phyloP scores from a whole-genome alignment of 2,888 invertebrate genomes.

The Malthinus seriepunctatus region DNA sequence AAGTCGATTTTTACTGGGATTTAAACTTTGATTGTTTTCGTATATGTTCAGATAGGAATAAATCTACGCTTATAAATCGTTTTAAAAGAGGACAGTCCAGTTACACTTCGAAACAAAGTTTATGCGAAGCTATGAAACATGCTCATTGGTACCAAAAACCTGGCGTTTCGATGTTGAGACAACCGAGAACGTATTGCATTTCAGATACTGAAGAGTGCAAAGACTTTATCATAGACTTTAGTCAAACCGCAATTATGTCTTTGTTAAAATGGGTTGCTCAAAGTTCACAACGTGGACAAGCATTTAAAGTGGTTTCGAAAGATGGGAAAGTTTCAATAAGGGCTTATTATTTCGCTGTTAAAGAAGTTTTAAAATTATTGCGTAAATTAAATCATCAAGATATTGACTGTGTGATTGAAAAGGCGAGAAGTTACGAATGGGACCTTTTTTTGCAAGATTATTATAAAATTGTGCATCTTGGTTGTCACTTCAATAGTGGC shows the following conservation, averaged over 20 bases:
- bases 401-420: conserved; percentile 58
- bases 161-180: conserved; percentile 64
- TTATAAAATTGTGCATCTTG: conserved; percentile 64
- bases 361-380: conserved; percentile 70
- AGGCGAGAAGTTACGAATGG: conserved; percentile 64
- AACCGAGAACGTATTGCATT: conserved; percentile 73
- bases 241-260: conserved; percentile 76
- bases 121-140: conserved; percentile 61
- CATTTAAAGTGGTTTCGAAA: conserved; percentile 54
- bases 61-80: conserved; percentile 49
- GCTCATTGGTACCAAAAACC: conserved; percentile 68
- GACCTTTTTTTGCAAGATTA: conserved; percentile 68
- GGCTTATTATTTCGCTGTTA: conserved; percentile 70
- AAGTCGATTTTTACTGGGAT: conserved; percentile 76
- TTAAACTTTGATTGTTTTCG: conserved; percentile 47
- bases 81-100: conserved; percentile 49
- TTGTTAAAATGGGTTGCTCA: conserved; percentile 67
- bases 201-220: conserved; percentile 61
- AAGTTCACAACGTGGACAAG: conserved; percentile 16
- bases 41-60: conserved; percentile 44
- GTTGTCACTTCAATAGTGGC: conserved; percentile 56
- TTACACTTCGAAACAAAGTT: conserved; percentile 58
- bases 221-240: conserved; percentile 72
- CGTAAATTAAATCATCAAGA: conserved; percentile 65
- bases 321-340: conserved; percentile 61